These are phyloP conservation scores for Callinectes sapidus DNA, from an alignment of 2,888 invertebrate species.

Conservation along the genomic window DNA sequence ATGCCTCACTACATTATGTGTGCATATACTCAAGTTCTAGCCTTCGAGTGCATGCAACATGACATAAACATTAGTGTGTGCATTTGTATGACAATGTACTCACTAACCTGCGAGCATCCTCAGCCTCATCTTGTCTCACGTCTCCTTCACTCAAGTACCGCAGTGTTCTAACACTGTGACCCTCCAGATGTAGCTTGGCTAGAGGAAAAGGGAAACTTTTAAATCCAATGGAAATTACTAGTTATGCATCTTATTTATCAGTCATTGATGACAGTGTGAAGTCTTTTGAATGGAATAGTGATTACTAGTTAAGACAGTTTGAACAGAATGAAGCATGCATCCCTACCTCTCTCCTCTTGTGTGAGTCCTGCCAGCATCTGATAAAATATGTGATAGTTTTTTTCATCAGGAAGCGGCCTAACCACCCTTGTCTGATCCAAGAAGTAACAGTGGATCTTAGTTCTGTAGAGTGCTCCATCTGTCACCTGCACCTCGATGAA, in stretches of 20 bases:
- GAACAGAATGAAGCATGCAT: background rate
- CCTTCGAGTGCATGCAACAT: background rate
- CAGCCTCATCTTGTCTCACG: slow-evolving; percentile 83
- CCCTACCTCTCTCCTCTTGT: slow-evolving; percentile 85
- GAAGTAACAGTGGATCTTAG: slow-evolving; percentile 97
- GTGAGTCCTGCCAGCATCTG: slow-evolving; percentile 94
- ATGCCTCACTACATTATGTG: too few species aligned
- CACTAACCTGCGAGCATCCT: slow-evolving; percentile 84
- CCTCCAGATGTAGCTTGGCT: slow-evolving; percentile 90
- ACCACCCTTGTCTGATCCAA: slow-evolving; percentile 95
- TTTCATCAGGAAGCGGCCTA: slow-evolving; percentile 88
- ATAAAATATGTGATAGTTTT: slow-evolving; percentile 98
- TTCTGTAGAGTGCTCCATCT: slow-evolving; percentile 93
- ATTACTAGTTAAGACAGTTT: background rate
- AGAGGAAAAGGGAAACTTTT: slow-evolving; percentile 71
- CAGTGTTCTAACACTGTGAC: slow-evolving; percentile 87
- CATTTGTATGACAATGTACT: background rate
- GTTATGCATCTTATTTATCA: too few species aligned
- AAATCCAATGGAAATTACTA: too few species aligned
- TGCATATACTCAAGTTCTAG: background rate
- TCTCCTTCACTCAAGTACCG: slow-evolving; percentile 88
- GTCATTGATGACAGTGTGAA: too few species aligned
- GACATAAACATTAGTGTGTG: background rate
- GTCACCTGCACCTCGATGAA: slow-evolving; percentile 97
- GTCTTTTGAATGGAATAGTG: background rate